Percentiles rank a stretch among this genome's conserved stretches.
phyloP scores from a whole-genome alignment of 2,113 vertebrate species.

The Cochlearius cochlearius region DNA sequence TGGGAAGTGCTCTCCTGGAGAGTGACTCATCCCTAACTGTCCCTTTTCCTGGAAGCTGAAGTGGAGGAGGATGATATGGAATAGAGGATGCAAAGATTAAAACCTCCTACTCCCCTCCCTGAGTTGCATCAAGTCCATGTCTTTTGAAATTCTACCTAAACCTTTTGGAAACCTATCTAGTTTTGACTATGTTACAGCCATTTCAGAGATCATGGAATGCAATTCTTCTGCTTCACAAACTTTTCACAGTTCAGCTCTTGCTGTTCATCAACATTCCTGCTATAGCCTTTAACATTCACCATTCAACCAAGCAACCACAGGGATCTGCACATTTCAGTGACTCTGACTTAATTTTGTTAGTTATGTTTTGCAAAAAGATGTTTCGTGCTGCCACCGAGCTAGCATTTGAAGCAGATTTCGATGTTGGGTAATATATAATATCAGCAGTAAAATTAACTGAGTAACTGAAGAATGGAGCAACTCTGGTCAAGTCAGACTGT shows the following conservation, averaged over 20 bases:
- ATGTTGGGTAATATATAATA: neutral
- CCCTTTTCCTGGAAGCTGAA: neutral
- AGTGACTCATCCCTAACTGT: neutral
- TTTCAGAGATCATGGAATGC: neutral
- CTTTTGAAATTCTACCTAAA: neutral
- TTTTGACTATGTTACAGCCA: neutral
- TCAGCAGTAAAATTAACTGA: neutral
- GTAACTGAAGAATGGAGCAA: neutral
- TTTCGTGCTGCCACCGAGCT: neutral
- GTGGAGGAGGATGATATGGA: neutral
- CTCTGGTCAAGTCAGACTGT: neutral
- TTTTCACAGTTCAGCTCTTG: neutral
- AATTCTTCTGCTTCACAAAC: neutral
- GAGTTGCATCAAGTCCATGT: fast-evolving
- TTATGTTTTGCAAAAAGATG: neutral
- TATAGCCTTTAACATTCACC: neutral
- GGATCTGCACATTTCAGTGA: neutral
- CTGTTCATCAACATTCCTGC: neutral
- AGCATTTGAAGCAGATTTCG: neutral
- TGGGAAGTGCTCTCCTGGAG: neutral
- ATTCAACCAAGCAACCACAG: neutral
- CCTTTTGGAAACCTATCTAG: neutral
- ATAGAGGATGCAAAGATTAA: neutral
- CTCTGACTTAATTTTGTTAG: neutral
- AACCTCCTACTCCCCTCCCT: neutral